phyloP scores from a whole-genome alignment of 2,113 vertebrate genomes.

The Tiliqua scincoides region DNA sequence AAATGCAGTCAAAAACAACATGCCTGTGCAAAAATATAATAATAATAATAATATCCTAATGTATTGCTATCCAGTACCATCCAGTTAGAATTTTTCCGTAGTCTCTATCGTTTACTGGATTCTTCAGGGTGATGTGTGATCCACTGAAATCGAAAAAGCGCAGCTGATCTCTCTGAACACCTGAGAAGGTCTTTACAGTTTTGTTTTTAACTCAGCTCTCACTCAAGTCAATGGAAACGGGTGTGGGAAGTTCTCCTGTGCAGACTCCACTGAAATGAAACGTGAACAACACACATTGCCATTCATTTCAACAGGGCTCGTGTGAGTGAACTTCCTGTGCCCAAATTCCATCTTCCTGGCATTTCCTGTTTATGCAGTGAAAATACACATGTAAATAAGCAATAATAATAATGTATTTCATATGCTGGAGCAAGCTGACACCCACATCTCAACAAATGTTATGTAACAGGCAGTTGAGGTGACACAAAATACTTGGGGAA shows the following conservation, averaged over 20 bases:
- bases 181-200: slow-evolving; percentile 61
- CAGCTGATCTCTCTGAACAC: slow-evolving; percentile 70
- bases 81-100: slow-evolving; percentile 72
- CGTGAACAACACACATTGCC: neutral
- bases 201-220: slow-evolving; percentile 39
- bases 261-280: neutral
- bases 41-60: no score
- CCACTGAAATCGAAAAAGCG: slow-evolving; percentile 76
- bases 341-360: slow-evolving; percentile 32
- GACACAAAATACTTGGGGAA: neutral
- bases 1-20: no score
- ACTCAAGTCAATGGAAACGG: neutral
- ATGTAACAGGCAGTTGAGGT: rapidly evolving
- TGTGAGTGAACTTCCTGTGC: neutral
- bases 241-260: neutral
- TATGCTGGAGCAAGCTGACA: neutral
- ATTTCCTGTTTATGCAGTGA: slow-evolving; percentile 72
- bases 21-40: no score
- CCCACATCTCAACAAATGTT: slow-evolving; percentile 5
- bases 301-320: neutral
- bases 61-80: no score
- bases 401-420: neutral
- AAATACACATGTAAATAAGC: slow-evolving; percentile 57
- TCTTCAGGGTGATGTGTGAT: slow-evolving; percentile 77
- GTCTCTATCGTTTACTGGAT: slow-evolving; percentile 70